These are phyloP conservation scores for Stegana nigrithorax DNA, from an alignment of 2,888 invertebrate species.

Conservation along the genomic window DNA sequence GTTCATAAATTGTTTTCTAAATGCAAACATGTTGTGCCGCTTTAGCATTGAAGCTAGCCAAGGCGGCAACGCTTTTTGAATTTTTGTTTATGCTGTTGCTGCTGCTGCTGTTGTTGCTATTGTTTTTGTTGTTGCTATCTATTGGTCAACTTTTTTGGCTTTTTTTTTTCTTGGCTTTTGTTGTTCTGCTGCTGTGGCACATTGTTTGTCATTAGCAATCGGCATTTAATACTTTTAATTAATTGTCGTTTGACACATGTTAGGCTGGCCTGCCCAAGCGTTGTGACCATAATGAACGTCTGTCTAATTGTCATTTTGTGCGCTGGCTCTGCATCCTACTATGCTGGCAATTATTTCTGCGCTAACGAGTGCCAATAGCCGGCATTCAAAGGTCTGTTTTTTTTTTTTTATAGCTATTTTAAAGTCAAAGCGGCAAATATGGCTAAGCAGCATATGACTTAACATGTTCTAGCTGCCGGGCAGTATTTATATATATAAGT, in stretches of 20 bases:
- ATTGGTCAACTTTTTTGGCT: not conserved
- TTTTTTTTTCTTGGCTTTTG: conserved; percentile 5
- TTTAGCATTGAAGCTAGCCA: too few relatives aligned
- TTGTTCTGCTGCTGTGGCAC: conserved; percentile 21
- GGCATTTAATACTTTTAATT: conserved; percentile 16
- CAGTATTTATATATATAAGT: too few relatives aligned
- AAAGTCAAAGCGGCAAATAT: not conserved
- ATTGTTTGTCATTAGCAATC: conserved; percentile 3
- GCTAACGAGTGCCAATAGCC: conserved; percentile 30
- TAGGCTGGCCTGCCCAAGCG: too few relatives aligned
- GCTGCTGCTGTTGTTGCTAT: too few relatives aligned
- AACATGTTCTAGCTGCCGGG: too few relatives aligned
- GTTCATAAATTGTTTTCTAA: too few relatives aligned
- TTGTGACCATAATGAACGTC: too few relatives aligned
- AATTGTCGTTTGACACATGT: not conserved
- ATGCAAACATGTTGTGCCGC: too few relatives aligned
- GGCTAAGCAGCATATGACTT: not conserved
- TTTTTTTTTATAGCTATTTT: not conserved
- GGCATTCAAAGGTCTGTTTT: conserved; percentile 24
- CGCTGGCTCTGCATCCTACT: not conserved
- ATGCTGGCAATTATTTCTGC: not conserved
- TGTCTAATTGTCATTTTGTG: not conserved
- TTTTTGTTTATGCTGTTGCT: too few relatives aligned
- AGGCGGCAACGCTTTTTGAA: too few relatives aligned
- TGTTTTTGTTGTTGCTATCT: too few relatives aligned